A percentile compares a stretch with the other conserved stretches of the same genome.
Conservation (phyloP, 2,888 invertebrate species). For the Cyclophora punctaria region DNA sequence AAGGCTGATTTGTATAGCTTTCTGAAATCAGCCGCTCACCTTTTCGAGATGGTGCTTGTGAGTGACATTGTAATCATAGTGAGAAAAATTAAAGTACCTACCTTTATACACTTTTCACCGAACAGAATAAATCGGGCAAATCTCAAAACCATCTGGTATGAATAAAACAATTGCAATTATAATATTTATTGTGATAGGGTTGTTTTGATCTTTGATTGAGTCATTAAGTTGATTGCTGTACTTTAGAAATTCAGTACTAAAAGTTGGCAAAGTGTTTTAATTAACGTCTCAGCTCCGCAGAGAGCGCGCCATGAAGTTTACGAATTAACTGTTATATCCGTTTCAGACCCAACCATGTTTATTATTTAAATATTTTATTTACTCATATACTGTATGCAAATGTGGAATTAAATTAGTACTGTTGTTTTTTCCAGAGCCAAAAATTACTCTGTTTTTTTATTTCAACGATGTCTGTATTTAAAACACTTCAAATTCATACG, state of each 20-base stretch:
- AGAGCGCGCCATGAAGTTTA: constrained; percentile 63
- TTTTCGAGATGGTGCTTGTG: no score
- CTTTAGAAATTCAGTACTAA: constrained; percentile 69
- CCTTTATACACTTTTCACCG: no score
- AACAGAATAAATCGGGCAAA: constrained; percentile 17
- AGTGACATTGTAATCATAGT: no score
- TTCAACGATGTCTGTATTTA: no score
- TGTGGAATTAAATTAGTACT: no score
- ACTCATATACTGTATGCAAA: not conserved
- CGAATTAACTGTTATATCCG: constrained; percentile 69
- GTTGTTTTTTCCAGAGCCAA: no score
- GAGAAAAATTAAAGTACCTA: not conserved
- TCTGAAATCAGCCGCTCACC: no score
- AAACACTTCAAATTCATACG: no score
- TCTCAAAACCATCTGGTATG: constrained; percentile 29
- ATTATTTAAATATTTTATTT: constrained; percentile 40
- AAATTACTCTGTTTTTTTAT: no score
- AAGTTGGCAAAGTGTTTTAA: constrained; percentile 71
- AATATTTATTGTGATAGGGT: constrained; percentile 57
- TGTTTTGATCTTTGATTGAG: constrained; percentile 71
- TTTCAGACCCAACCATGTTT: constrained; percentile 42
- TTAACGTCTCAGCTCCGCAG: constrained; percentile 66
- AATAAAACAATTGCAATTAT: constrained; percentile 41
- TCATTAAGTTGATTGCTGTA: constrained; percentile 68
- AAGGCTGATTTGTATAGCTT: no score